Evolutionary conservation across 2,888 invertebrate genomes (phyloP).

Genomic region (Chymomyza fuscimana): DNA sequence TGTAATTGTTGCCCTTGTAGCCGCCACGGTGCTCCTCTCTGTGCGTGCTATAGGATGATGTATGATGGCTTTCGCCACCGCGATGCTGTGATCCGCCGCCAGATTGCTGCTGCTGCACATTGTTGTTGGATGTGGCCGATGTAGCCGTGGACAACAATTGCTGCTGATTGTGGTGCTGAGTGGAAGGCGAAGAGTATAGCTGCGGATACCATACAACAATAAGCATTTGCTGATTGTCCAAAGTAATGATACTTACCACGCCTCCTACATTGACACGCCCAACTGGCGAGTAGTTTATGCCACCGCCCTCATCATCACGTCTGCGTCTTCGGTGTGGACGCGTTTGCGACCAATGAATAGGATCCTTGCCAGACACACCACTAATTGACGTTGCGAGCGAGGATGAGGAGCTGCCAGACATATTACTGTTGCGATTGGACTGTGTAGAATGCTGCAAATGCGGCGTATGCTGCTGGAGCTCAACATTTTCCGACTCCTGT

Average conservation of each 20-base stretch:
- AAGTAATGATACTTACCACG: constrained; percentile 61
- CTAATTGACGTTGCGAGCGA: constrained; percentile 71
- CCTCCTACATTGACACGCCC: constrained; percentile 68
- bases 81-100: constrained; percentile 59
- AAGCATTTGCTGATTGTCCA: constrained; percentile 37
- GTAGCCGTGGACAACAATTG: constrained; percentile 50
- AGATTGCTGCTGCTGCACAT: constrained; percentile 43
- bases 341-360: constrained; percentile 70
- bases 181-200: constrained; percentile 41
- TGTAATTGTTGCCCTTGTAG: constrained; percentile 76
- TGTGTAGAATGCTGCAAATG: constrained; percentile 52
- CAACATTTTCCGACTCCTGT: constrained; percentile 45
- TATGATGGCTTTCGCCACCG: constrained; percentile 41
- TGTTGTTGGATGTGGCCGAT: constrained; percentile 54
- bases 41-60: constrained; percentile 65
- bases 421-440: constrained; percentile 64
- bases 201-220: constrained; percentile 60
- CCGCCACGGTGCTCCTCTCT: constrained; percentile 73
- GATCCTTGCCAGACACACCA: constrained; percentile 49
- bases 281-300: constrained; percentile 73
- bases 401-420: constrained; percentile 70
- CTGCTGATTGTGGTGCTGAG: constrained; percentile 63
- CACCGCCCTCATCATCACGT: constrained; percentile 74
- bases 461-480: constrained; percentile 40
- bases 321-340: constrained; percentile 74